Base-by-base conservation (phyloP, 1,140 invertebrate genomes). In the Drosophila subobscura region DNA sequence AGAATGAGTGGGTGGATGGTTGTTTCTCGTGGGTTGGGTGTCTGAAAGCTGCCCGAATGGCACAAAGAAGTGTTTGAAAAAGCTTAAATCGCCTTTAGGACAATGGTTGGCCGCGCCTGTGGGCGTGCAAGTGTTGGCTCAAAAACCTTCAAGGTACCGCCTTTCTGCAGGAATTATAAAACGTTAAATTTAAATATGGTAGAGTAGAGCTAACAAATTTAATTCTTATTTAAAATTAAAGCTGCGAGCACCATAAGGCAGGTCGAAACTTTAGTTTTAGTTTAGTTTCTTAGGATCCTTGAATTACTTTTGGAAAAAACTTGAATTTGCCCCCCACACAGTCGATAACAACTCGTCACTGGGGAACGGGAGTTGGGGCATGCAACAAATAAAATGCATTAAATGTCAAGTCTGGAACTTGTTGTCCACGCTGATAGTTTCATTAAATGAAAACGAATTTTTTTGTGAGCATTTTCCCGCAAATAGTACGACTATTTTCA, bases 371-470 rank as follows among this genome's bases (percentile, higher is more conserved):
- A 1, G 4, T 4, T 1, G 10, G 25, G 25, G 25, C 25, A 27
- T 54, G 59, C 23, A 12, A 42, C 16, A 40, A 10, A 42, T 37
- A 12, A 65, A 20, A 33, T 57, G 54, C 20, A 42, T 44, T 25
- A 57, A 57, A 33, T 67, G 42, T 37, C 33, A 37, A 37, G 10
- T 37, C 33, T 37, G 33, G 33, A 10, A 37, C 33, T 72, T 54
- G 29, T 60, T 55, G 40, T 56, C 56, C 44, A 33, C 41, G 33
- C 27, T 60, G 55, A 55, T 55, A 56, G 55, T 60, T 66, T 76
- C 42, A 66, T 76, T 76, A 66, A 76, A 72, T 76, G 68, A 40
- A 73, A 67, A 61, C 57, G 53, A 46, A 67, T 61, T 73, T 65
- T 55, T 61, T 20, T 20, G 16, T 37, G 33, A 8, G 33, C 33